Base-by-base conservation (phyloP, 1,140 invertebrate species). In the Glossosoma conforme region DNA sequence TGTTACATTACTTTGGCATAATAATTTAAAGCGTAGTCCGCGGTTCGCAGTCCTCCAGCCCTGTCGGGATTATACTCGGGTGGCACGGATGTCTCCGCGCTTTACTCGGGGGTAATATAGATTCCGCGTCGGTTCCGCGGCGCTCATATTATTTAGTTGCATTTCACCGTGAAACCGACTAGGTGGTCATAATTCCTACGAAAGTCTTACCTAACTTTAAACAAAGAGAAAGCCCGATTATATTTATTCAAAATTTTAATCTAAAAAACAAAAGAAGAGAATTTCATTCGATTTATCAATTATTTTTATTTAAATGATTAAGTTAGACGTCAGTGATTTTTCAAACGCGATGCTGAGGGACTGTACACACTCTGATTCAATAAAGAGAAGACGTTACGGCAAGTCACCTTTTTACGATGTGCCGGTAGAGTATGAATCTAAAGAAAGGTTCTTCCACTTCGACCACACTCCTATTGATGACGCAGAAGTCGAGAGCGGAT, bases 401-500 rank as follows among this genome's bases (percentile, higher is more conserved):
- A 45, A 52, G 13, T 45, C 49, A 25, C 44, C 47, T 10, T 36
- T 36, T 15, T 52, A 38, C 28, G 37, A 46, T 21, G 28, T 37
- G 3, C 35, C 32, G 17, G 35, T 53, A 14, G 21, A 28, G 1
- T 51, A 24, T 33, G 42, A 52, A 22, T 21, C 44, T n/a, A 46
- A 52, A 20, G 48, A 51, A 14, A 37, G 32, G 11, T 51, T 51
- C 32, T 46, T 46, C 10, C 37, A 41, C 13, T 56, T 52, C 19
- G 56, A 58, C n/a, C 24, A 52, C 10, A 55, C 53, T 4, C 46
- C 53, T 2, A 40, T 51, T n/a, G 45, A 49, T 13, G 51, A 53
- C 15, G 44, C 52, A n/a, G 56, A 58, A 9, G 52, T 58, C 13
- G 37, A 45, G n/a, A 46, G 44, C 20, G 56, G 53, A 15, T 54